phyloP scores from a whole-genome alignment of 1,140 invertebrate species.

The Bradynema listronoti region DNA sequence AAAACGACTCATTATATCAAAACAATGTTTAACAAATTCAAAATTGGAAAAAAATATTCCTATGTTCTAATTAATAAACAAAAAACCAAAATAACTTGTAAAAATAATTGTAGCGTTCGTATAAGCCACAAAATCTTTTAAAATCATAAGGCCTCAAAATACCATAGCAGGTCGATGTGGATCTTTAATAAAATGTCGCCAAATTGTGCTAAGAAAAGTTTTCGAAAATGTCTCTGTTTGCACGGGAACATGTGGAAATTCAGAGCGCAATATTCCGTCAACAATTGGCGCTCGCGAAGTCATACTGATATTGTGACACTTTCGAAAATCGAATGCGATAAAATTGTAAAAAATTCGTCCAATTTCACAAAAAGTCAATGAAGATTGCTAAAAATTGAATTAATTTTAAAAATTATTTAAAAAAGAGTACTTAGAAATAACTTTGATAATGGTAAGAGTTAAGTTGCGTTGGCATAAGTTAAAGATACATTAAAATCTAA shows the following conservation, averaged over 20 bases:
- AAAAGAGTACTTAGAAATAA: too few species aligned
- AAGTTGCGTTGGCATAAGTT: too few species aligned
- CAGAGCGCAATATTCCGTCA: too few species aligned
- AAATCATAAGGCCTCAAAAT: neutral
- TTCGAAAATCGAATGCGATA: too few species aligned
- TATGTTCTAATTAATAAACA: neutral
- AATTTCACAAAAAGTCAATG: too few species aligned
- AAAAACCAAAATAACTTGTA: neutral
- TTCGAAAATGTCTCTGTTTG: constrained; percentile 18
- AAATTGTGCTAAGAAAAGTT: constrained; percentile 16
- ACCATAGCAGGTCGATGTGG: constrained; percentile 27
- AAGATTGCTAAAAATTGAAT: too few species aligned
- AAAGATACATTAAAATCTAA: too few species aligned
- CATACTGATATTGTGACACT: too few species aligned
- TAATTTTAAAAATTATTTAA: too few species aligned
- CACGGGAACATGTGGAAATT: constrained; percentile 24
- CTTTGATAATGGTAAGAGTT: too few species aligned
- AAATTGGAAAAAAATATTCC: constrained; percentile 1
- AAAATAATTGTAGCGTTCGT: constrained; percentile 1
- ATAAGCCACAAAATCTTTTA: neutral
- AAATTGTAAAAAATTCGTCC: too few species aligned
- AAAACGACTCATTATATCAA: neutral
- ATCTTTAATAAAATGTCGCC: constrained; percentile 19
- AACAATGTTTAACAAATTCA: neutral
- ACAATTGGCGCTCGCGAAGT: too few species aligned